A percentile compares a stretch with the other conserved stretches of the same genome.
phyloP scores from a whole-genome alignment of 2,888 invertebrate genomes.

The Heteromyza rotundicornis region DNA sequence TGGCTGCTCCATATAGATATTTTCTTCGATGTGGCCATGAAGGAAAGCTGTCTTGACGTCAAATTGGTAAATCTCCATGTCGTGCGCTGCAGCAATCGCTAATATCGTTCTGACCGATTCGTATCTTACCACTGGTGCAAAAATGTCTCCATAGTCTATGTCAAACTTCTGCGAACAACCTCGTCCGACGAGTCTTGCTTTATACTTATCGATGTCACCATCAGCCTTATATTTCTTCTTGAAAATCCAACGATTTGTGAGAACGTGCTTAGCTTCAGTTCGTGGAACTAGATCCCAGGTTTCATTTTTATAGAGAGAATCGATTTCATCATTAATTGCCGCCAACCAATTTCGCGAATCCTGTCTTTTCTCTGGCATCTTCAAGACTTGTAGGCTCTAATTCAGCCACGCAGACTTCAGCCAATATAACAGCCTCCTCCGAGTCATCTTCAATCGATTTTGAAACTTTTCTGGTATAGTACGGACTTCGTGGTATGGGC shows the following conservation, averaged over 20 bases:
- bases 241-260: slow-evolving; percentile 28
- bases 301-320: slow-evolving; percentile 41
- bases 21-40: slow-evolving; percentile 28
- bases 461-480: slow-evolving; percentile 7
- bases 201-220: slow-evolving; percentile 25
- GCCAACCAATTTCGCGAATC: slow-evolving; percentile 75
- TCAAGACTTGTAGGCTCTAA: slow-evolving; percentile 19
- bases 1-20: slow-evolving; percentile 32
- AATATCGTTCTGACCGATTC: slow-evolving; percentile 28
- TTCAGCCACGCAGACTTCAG: slow-evolving; percentile 13
- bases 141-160: slow-evolving; percentile 34
- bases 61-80: slow-evolving; percentile 29
- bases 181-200: slow-evolving; percentile 26
- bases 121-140: slow-evolving; percentile 31
- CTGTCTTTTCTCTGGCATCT: slow-evolving; percentile 20
- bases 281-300: slow-evolving; percentile 20
- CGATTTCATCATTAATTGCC: slow-evolving; percentile 81
- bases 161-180: slow-evolving; percentile 32
- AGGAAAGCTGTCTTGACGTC: slow-evolving; percentile 36
- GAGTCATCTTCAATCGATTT: slow-evolving; percentile 1
- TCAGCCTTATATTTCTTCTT: slow-evolving; percentile 11
- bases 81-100: slow-evolving; percentile 27
- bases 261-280: slow-evolving; percentile 14
- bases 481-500: slow-evolving; percentile 16
- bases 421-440: slow-evolving; percentile 2